Evolutionary conservation across 2,113 vertebrate species (phyloP).

Genomic region (Eudorcas thomsonii): DNA sequence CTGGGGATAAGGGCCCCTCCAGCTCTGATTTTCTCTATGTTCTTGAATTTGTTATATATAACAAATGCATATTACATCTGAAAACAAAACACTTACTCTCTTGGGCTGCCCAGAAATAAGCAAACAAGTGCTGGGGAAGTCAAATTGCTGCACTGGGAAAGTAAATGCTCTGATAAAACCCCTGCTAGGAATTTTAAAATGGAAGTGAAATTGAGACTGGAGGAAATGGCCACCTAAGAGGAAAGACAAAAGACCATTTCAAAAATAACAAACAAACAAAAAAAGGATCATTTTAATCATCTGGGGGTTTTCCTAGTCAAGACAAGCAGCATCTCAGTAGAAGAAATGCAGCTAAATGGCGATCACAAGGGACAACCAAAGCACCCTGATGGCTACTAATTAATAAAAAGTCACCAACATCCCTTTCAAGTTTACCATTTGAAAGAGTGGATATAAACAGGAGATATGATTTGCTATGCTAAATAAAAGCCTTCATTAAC

Average conservation of each 20-base stretch:
- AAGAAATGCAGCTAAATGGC: conserved; percentile 1
- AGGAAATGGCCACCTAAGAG: conserved; percentile 18
- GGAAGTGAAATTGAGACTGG: neutral
- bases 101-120: neutral
- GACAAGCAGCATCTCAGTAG: neutral
- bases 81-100: neutral
- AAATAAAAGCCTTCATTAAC: conserved; percentile 71
- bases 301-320: neutral
- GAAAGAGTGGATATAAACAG: conserved; percentile 47
- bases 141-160: neutral
- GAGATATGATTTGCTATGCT: conserved; percentile 67
- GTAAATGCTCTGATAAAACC: neutral
- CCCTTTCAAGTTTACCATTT: conserved; percentile 54
- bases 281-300: neutral
- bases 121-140: neutral
- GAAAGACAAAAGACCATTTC: neutral
- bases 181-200: conserved; percentile 21
- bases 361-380: conserved; percentile 20
- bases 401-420: conserved; percentile 60
- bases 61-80: neutral
- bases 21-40: neutral
- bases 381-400: conserved; percentile 47
- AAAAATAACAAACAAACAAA: neutral
- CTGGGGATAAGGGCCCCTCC: neutral
- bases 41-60: neutral